These are phyloP conservation scores for Malurus elegans DNA, from an alignment of 2,113 vertebrate genomes.

Conservation along the genomic window DNA sequence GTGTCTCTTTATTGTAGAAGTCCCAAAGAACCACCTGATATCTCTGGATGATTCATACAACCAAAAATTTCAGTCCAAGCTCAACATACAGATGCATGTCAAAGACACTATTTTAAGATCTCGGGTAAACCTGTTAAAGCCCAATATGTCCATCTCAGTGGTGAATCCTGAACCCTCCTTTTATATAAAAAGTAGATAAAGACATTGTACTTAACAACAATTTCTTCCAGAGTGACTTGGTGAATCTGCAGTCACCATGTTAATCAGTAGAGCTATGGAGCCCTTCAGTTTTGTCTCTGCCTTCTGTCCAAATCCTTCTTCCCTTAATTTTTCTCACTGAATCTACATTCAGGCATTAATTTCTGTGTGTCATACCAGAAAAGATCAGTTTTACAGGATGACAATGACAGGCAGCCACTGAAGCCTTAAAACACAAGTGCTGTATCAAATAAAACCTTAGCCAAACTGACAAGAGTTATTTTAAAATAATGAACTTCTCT, in stretches of 20 bases:
- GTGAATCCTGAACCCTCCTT: not conserved
- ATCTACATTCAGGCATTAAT: not conserved
- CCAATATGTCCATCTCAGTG: not conserved
- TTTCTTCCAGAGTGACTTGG: not conserved
- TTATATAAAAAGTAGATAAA: not conserved
- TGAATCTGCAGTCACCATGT: not conserved
- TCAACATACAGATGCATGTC: not conserved
- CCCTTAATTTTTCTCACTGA: not conserved
- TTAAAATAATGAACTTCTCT: slow-evolving; percentile 29
- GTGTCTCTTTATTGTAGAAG: not conserved
- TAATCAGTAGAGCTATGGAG: not conserved
- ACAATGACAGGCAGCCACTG: not conserved
- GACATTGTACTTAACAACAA: not conserved
- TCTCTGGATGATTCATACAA: not conserved
- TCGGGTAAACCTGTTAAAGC: not conserved
- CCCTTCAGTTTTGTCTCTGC: not conserved
- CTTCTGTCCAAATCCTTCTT: not conserved
- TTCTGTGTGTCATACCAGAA: not conserved
- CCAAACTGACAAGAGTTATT: not conserved
- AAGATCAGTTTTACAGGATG: slow-evolving; percentile 22
- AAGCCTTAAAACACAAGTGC: not conserved
- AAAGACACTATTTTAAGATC: not conserved
- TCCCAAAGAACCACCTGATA: not conserved
- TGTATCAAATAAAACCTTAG: not conserved
- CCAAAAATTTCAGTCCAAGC: not conserved